Evolutionary conservation across 2,888 invertebrate genomes (phyloP), one percentile per base, ranked within the genome.

Genomic region (Troides oblongomaculatus): DNA sequence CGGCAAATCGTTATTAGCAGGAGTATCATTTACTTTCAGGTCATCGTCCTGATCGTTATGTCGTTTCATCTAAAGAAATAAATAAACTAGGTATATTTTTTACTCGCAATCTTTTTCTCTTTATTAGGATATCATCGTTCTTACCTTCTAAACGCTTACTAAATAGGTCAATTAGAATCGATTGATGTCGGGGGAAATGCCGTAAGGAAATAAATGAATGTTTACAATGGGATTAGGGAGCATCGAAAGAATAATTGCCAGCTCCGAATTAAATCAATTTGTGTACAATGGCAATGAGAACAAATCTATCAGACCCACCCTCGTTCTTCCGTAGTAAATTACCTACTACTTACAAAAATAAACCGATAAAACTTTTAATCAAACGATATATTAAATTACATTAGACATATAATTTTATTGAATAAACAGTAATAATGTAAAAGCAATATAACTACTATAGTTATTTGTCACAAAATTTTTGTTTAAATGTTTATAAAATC

Each of bases 301-400:
- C 77, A 77, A 81, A 84, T 85, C 80, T 81, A 82, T 84, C 81
- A 78, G 76, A 72, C 76, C 62, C 76, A 65, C 77, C 77, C 74
- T 72, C 67, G 72, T 74, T 72, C 25, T 57, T 62, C n/a, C 43
- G 36, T 30, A 30, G 36, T 63, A 64, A 65, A 65, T 62, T 61
- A 62, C 4, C 8, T 7, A 57, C 30, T 62, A 62, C 23, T 69
- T 61, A 50, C 30, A 21, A 50, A 25, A 63, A 46, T 8, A 21
- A 23, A 23, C 57, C 23, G 12, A 7, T 58, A 23, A 23, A 58
- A 23, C 18, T 23, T 46, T 58, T 58, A 23, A 58, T 58, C 3
- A 58, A 58, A 23, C 25, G 14, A 58, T 14, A 57, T 21, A 57
- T 5, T 50, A 17, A 14, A 46, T 46, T 14, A 46, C 46, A 30